These are phyloP conservation scores for Catharus ustulatus DNA, from an alignment of 2,797 vertebrate species.

Conservation along the genomic window DNA sequence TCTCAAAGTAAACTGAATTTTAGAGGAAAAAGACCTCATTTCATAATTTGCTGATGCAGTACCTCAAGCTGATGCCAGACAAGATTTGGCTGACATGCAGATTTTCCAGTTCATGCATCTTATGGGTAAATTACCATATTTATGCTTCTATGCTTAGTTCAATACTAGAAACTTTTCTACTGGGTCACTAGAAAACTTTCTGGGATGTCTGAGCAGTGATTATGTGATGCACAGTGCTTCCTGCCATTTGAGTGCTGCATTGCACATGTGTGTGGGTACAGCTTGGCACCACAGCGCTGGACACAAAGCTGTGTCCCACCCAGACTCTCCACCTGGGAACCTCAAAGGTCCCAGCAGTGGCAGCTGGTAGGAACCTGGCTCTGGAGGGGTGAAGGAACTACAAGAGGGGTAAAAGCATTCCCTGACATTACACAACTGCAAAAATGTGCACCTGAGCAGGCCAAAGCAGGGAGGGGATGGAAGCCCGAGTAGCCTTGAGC, in stretches of 20 bases:
- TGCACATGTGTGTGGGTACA: rapidly evolving
- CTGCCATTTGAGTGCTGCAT: not conserved
- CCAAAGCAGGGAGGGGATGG: not conserved
- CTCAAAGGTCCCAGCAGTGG: not conserved
- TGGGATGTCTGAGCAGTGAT: not conserved
- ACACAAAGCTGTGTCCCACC: not conserved
- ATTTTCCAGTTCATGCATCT: conserved; percentile 29
- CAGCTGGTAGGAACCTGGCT: not conserved
- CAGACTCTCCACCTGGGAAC: not conserved
- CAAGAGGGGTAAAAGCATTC: not conserved
- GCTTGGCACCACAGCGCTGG: rapidly evolving
- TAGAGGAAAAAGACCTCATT: not conserved
- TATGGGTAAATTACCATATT: not conserved
- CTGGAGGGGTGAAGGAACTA: not conserved
- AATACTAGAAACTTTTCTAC: not conserved
- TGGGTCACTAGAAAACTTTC: not conserved
- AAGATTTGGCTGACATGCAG: not conserved
- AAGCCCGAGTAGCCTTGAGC: not conserved
- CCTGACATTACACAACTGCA: not conserved
- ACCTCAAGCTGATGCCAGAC: conserved; percentile 3
- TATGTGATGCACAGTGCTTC: not conserved
- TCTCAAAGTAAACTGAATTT: conserved; percentile 30
- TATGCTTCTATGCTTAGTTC: not conserved
- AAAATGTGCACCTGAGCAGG: not conserved
- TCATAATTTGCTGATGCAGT: conserved; percentile 34